Percentiles rank a stretch among this genome's conserved stretches.
Evolutionary conservation across 1,140 invertebrate species (phyloP).

Genomic region (Pachyrhynchus sulphureomaculatus): DNA sequence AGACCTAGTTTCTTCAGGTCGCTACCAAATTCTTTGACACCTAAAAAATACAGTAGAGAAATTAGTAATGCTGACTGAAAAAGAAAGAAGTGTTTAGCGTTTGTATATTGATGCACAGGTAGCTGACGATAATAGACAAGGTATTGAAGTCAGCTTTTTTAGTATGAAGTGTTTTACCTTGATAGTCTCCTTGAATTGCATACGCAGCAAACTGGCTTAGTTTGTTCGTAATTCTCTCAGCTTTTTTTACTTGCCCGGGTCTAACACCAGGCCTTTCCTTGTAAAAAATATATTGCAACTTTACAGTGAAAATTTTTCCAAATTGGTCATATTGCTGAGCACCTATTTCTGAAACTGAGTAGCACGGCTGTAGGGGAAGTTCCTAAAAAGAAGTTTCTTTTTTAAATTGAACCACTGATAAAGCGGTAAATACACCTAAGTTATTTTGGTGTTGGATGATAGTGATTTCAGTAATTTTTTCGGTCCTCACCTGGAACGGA

Average conservation of each 20-base stretch:
- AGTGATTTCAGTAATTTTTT: not conserved
- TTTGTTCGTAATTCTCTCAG: slow-evolving; percentile 86
- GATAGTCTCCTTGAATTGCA: slow-evolving; percentile 90
- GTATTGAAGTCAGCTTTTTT: no score
- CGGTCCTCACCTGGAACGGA: slow-evolving; percentile 64
- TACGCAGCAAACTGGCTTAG: slow-evolving; percentile 92
- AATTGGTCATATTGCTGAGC: slow-evolving; percentile 98
- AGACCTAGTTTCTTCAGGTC: slow-evolving; percentile 90
- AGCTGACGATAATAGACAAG: no score
- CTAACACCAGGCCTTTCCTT: slow-evolving; percentile 96
- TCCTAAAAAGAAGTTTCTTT: slow-evolving; percentile 68
- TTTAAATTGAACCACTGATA: no score
- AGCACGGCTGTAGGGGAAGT: slow-evolving; percentile 88
- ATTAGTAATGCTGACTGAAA: no score
- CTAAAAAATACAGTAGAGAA: slow-evolving; percentile 15
- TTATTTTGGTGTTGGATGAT: no score
- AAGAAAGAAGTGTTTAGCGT: no score
- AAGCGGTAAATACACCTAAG: no score
- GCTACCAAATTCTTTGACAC: slow-evolving; percentile 85
- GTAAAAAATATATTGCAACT: slow-evolving; percentile 97
- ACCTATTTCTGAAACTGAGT: slow-evolving; percentile 88
- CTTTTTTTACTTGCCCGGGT: slow-evolving; percentile 93
- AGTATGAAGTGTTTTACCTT: no score
- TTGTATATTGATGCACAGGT: no score
- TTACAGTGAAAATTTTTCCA: slow-evolving; percentile 98